A percentile compares a stretch with the other conserved stretches of the same genome.
phyloP scores from a whole-genome alignment of 2,888 invertebrate species.

The Stictocephala bisonia region DNA sequence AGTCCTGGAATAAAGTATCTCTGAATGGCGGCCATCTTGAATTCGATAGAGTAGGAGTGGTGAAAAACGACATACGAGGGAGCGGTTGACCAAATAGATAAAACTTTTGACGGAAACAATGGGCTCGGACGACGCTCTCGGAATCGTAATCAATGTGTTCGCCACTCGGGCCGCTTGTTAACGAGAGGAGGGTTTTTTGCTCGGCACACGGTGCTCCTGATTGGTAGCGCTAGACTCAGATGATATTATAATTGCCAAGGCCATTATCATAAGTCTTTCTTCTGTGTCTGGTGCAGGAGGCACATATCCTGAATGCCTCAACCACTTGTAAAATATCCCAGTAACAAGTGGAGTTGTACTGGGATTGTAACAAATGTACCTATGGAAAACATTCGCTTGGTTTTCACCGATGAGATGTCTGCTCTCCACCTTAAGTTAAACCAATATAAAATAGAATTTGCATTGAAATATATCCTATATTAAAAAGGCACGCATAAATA shows the following conservation, averaged over 20 bases:
- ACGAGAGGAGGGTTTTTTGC: conserved; percentile 15
- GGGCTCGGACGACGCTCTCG: conserved; percentile 38
- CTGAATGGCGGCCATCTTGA: conserved; percentile 49
- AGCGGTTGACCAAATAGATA: conserved; percentile 44
- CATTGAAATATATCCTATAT: too few relatives aligned
- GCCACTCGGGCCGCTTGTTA: conserved; percentile 19
- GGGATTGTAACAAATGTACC: too few relatives aligned
- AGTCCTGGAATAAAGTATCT: conserved; percentile 34
- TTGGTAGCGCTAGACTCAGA: conserved; percentile 32
- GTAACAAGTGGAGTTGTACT: too few relatives aligned
- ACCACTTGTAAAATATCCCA: too few relatives aligned
- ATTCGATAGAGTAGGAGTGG: conserved; percentile 42
- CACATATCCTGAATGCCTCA: conserved; percentile 3
- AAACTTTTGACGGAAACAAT: conserved; percentile 49
- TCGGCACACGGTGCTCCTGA: conserved; percentile 20
- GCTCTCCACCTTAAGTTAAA: too few relatives aligned
- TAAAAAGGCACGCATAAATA: too few relatives aligned
- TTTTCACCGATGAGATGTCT: too few relatives aligned
- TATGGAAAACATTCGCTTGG: too few relatives aligned
- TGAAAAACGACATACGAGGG: conserved; percentile 25
- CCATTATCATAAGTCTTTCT: conserved; percentile 40
- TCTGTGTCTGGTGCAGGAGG: conserved; percentile 34
- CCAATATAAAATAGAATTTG: too few relatives aligned
- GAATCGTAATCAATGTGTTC: conserved; percentile 45
- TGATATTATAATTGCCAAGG: conserved; percentile 38